Evolutionary conservation across 2,797 vertebrate species (phyloP).

Genomic region (Buphagus erythrorhynchus): DNA sequence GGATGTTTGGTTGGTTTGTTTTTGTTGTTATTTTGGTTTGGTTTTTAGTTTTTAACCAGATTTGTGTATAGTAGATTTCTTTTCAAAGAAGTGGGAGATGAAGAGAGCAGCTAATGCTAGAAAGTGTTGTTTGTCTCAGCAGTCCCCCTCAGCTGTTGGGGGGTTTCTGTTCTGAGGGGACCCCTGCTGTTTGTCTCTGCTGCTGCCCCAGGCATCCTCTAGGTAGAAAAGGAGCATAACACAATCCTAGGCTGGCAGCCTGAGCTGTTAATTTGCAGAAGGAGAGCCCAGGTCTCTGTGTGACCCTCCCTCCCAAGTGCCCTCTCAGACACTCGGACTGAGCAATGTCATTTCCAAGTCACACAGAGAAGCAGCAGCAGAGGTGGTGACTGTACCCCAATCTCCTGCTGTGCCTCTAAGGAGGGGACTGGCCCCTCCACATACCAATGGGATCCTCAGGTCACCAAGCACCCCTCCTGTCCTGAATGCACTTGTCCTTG

Average conservation of each 20-base stretch:
- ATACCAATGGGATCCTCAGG: neutral
- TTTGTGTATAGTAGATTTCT: neutral
- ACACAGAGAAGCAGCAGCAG: neutral
- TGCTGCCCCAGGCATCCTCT: neutral
- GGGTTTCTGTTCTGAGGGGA: neutral
- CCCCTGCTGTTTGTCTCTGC: accelerated
- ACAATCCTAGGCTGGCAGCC: neutral
- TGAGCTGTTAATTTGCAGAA: neutral
- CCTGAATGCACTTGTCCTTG: neutral
- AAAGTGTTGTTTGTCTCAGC: neutral
- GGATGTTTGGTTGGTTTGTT: neutral
- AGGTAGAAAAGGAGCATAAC: neutral
- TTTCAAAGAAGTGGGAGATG: neutral
- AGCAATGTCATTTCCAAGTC: neutral
- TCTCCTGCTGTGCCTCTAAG: neutral
- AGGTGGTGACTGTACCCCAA: neutral
- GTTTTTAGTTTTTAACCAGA: neutral
- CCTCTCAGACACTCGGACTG: neutral
- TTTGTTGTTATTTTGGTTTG: neutral
- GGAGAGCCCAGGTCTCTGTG: neutral
- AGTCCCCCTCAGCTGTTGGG: accelerated
- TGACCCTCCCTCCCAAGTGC: neutral
- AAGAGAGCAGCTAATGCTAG: neutral
- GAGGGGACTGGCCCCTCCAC: neutral
- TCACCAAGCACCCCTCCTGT: neutral